Evolutionary conservation across 1,140 invertebrate genomes (phyloP).

Genomic region (Pseudomyrmex sp.): DNA sequence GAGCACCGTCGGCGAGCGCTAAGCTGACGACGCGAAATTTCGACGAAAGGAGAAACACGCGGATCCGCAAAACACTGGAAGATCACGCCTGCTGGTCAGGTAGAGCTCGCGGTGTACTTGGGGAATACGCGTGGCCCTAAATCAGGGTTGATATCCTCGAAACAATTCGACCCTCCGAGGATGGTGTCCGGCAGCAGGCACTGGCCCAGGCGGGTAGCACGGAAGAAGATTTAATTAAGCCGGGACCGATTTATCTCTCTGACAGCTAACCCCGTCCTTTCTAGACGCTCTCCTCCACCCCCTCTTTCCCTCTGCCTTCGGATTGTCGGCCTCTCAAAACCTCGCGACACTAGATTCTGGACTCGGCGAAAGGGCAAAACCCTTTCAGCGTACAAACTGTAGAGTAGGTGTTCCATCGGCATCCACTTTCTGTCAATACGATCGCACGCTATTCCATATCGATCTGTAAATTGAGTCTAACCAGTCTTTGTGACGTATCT

Average conservation of each 20-base stretch:
- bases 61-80: slow-evolving; percentile 58
- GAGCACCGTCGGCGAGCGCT: background rate
- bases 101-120: slow-evolving; percentile 78
- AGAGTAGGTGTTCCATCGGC: slow-evolving; percentile 51
- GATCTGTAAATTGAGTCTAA: slow-evolving; percentile 2
- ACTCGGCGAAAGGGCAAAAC: slow-evolving; percentile 63
- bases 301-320: slow-evolving; percentile 72
- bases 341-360: slow-evolving; percentile 78
- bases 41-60: slow-evolving; percentile 23
- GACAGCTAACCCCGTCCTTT: slow-evolving; percentile 83
- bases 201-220: slow-evolving; percentile 74
- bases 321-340: slow-evolving; percentile 77
- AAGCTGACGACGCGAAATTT: slow-evolving; percentile 10
- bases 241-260: slow-evolving; percentile 85
- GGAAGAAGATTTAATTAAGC: slow-evolving; percentile 87
- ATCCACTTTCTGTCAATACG: slow-evolving; percentile 60
- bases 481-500: background rate
- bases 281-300: slow-evolving; percentile 47
- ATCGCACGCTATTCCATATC: background rate
- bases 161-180: slow-evolving; percentile 83
- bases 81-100: slow-evolving; percentile 76
- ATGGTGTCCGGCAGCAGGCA: slow-evolving; percentile 73
- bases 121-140: slow-evolving; percentile 79
- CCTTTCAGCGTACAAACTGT: slow-evolving; percentile 60
- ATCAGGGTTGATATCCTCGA: slow-evolving; percentile 84